Percentiles rank a stretch among this genome's conserved stretches.
Evolutionary conservation across 2,888 invertebrate genomes (phyloP).

Genomic region (Monopis laevigella): DNA sequence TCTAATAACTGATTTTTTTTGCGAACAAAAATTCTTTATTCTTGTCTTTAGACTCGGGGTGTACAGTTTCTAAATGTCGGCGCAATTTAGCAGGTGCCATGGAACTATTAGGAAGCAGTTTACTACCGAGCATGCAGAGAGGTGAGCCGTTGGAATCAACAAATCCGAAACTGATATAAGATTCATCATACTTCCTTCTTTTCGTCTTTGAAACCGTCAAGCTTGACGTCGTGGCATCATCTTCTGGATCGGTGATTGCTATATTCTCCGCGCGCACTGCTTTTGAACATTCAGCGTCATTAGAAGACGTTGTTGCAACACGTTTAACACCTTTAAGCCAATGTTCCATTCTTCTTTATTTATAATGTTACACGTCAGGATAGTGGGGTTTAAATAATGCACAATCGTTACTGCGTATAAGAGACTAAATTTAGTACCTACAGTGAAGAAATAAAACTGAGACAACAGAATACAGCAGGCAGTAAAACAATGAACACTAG

Average conservation of each 20-base stretch:
- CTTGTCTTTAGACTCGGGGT: constrained; percentile 23
- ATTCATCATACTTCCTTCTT: constrained; percentile 22
- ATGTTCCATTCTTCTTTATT: constrained; percentile 23
- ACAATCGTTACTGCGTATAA: constrained; percentile 18
- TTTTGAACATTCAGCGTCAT: constrained; percentile 21
- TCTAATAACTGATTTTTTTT: constrained; percentile 21
- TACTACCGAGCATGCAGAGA: constrained; percentile 15
- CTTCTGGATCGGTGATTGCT: constrained; percentile 20
- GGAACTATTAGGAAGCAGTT: constrained; percentile 23
- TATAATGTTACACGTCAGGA: constrained; percentile 20
- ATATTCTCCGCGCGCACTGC: constrained; percentile 20
- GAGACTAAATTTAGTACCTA: constrained; percentile 13
- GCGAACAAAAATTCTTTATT: constrained; percentile 22
- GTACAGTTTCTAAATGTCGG: constrained; percentile 22
- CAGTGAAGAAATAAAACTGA: constrained; percentile 16
- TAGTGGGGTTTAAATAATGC: constrained; percentile 18
- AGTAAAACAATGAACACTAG: constrained; percentile 18
- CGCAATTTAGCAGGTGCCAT: constrained; percentile 23
- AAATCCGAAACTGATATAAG: constrained; percentile 24
- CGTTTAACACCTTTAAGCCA: constrained; percentile 20
- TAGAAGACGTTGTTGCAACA: constrained; percentile 19
- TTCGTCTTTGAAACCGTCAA: constrained; percentile 21
- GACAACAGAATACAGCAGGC: constrained; percentile 18
- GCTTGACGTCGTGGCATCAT: constrained; percentile 21
- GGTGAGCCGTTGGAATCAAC: constrained; percentile 24